Evolutionary conservation across 2,888 invertebrate species (phyloP), one percentile per base, ranked within the genome.

Genomic region (Carabus problematicus): DNA sequence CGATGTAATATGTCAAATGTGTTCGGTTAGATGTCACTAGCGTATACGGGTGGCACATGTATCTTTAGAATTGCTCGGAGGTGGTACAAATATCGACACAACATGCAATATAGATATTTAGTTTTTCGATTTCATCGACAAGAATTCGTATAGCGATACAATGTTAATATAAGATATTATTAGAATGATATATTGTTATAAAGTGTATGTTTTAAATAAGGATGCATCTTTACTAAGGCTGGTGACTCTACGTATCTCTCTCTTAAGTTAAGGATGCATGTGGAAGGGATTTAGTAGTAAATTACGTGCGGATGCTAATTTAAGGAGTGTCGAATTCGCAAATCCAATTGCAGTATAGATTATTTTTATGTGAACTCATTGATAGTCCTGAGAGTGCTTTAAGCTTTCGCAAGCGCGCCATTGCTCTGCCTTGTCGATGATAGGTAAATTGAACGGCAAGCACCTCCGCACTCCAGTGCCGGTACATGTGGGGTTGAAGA

Each of bases 31-130:
- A 42, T 60, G 54, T 43, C 67, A 67, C 67, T 67, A 60, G 49
- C 42, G 41, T 67, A 60, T 59, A 67, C 49, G 60, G 59, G 40
- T 43, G 19, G 43, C 47, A 69, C 62, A 62, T 69, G 45, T 56
- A 29, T 66, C 66, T 66, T 66, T 42, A 59, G 41, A 66, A 66
- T 66, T 40, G 47, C 59, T 66, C 43, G 45, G 12, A 40, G 49
- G 40, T 62, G 55, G 41, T 45, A 69, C 61, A 69, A 69, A 69
- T 69, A 69, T 69, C 62, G 69, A 62, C 61, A 69, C 29, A 55
- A 62, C 69, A 69, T 69, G 69, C 69, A 43, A 69, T 69, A 69
- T 43, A 40, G 62, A 69, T 61, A 69, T 69, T 69, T 69, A n/a
- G 43, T 14, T 54, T 14, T 47, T 42, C 54, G 67, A 60, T 63